Conservation (phyloP, 2,113 vertebrate species). For the Cebus imitator region DNA sequence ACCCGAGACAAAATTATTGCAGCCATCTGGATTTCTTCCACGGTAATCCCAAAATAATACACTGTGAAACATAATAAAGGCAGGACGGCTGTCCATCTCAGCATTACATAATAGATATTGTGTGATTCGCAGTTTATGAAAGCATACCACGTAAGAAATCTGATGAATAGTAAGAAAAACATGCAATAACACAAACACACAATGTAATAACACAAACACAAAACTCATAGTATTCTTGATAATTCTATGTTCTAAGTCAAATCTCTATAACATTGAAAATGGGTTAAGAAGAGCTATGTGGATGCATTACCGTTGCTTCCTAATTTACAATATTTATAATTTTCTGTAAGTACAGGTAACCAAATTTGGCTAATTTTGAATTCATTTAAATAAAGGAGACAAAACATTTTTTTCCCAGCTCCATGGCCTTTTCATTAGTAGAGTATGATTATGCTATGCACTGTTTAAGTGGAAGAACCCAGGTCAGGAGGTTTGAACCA, state of each 20-base stretch:
- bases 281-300: not conserved
- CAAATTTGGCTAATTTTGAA: not conserved
- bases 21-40: slow-evolving; percentile 57
- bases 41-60: slow-evolving; percentile 43
- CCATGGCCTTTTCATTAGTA: not conserved
- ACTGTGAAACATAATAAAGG: slow-evolving; percentile 26
- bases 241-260: not conserved
- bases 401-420: not conserved
- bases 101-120: not conserved
- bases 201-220: not conserved
- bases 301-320: not conserved
- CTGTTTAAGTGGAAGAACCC: not conserved
- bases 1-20: slow-evolving; percentile 6
- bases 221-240: not conserved
- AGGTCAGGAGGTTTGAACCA: not conserved
- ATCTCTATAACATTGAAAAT: not conserved
- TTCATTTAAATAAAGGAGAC: not conserved
- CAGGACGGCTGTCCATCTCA: not conserved
- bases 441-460: not conserved
- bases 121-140: not conserved
- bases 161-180: not conserved
- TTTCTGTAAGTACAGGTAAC: not conserved
- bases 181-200: not conserved
- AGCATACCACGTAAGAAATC: slow-evolving; percentile 2
- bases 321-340: not conserved